Conservation (phyloP, 2,888 invertebrate species). For the Drosophila leonis region DNA sequence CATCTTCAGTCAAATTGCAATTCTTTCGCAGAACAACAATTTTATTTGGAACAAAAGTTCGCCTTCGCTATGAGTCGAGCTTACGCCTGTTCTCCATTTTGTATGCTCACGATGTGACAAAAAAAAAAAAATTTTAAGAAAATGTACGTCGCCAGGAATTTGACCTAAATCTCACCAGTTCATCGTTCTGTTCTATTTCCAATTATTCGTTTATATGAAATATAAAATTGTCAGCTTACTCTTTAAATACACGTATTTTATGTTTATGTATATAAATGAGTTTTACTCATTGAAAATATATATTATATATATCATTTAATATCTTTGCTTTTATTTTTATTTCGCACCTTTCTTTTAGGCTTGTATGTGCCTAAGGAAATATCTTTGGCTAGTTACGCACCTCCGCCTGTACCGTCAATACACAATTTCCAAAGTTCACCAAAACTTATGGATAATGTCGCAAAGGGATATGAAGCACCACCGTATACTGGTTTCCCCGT, state of each 20-base stretch:
- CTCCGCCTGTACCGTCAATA: slow-evolving; percentile 68
- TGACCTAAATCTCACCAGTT: background rate
- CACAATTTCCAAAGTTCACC: slow-evolving; percentile 1
- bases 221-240: background rate
- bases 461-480: background rate
- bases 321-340: background rate
- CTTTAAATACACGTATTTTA: background rate
- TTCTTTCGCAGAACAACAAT: no score
- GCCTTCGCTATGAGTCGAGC: no score
- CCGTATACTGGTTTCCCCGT: slow-evolving; percentile 35
- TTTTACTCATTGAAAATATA: background rate
- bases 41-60: no score
- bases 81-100: no score
- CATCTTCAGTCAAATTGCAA: no score
- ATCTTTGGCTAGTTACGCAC: slow-evolving; percentile 83
- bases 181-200: background rate
- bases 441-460: background rate
- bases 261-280: background rate
- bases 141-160: no score
- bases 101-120: no score
- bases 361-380: slow-evolving; percentile 85
- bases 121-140: no score
- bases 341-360: slow-evolving; percentile 55
- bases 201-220: background rate
- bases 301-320: background rate